Base-by-base conservation (phyloP, 2,888 invertebrate species). In the Boloria selene region DNA sequence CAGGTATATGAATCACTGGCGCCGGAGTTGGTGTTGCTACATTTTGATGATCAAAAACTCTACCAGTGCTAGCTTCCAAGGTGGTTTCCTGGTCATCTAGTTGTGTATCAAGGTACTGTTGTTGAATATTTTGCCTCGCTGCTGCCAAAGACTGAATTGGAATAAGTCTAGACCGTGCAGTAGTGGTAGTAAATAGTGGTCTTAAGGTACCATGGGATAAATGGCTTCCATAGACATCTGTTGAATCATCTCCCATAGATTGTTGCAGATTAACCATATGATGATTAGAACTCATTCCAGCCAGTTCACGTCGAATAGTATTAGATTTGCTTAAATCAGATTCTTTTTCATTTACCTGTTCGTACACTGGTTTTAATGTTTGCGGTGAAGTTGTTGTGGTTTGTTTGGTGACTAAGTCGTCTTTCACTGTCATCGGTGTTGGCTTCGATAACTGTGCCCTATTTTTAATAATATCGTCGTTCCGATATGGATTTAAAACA, bases 221-320 rank as follows among this genome's bases (percentile, higher is more conserved):
- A 26, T 95, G 94, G 45, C 94, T 93, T 44, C 95, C 95, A 72
- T 95, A 96, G 0, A 95, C 94, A 74, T 95, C 95, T 2, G 94
- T 93, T 4, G 94, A 93, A 77, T 96, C 96, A 72, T 94, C 94
- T 13, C 94, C 94, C 18, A 92, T 86, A 0, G 93, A 93, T 77
- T 95, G 95, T 72, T 93, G 93, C 13, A 94, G 77, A 49, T 82
- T 93, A 18, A 93, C 79, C 84, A 94, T 90, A 69, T 93, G 94
- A 61, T 94, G 93, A 68, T 93, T 91, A 0, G 87, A 81, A 54
- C 92, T 86, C n/a, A 93, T 94, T 61, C 93, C 93, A 58, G 93
- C 85, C 44, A 95, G 82, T 75, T 96, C 95, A 50, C 95, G 87
- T 64, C 95, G 88, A 26, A 95, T 82, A 0, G 93, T 90, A 75